These are phyloP conservation scores for Struthidea cinerea DNA, from an alignment of 2,113 vertebrate species.

Conservation along the genomic window DNA sequence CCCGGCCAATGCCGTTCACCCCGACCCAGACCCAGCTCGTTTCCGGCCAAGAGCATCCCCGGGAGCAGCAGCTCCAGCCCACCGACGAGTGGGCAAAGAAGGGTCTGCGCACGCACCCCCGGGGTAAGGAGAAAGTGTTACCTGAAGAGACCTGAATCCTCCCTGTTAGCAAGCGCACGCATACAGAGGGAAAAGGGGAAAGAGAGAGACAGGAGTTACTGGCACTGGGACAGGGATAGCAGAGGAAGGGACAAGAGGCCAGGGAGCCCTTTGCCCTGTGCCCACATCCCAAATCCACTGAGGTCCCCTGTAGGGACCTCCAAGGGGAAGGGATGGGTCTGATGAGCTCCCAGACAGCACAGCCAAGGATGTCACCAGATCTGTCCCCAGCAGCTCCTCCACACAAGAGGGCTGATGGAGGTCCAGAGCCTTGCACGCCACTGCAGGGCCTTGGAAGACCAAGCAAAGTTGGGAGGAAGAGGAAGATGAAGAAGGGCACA, in stretches of 20 bases:
- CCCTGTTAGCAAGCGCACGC: conserved; percentile 86
- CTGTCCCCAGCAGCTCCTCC: not conserved
- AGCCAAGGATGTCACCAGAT: not conserved
- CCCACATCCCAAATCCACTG: not conserved
- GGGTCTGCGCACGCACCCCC: not conserved
- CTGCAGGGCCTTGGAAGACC: not conserved
- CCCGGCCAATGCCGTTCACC: not conserved
- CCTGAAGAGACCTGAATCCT: conserved; percentile 98
- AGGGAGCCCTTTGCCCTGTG: not conserved
- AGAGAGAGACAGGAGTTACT: conserved; percentile 73
- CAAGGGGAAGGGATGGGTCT: not conserved
- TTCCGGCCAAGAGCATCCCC: not conserved
- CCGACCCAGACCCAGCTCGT: not conserved
- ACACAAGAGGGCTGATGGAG: not conserved
- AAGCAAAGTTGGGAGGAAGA: not conserved
- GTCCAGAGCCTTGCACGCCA: not conserved
- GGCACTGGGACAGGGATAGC: conserved; percentile 27
- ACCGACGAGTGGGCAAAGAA: not conserved
- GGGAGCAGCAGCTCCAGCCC: not conserved
- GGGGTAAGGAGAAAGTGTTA: conserved; percentile 73
- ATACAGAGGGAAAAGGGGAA: conserved; percentile 64
- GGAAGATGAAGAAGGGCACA: not conserved
- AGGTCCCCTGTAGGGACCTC: not conserved
- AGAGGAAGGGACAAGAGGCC: not conserved
- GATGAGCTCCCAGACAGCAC: not conserved